Base-by-base conservation (phyloP, 2,888 invertebrate genomes). In the Hymenopus coronatus region DNA sequence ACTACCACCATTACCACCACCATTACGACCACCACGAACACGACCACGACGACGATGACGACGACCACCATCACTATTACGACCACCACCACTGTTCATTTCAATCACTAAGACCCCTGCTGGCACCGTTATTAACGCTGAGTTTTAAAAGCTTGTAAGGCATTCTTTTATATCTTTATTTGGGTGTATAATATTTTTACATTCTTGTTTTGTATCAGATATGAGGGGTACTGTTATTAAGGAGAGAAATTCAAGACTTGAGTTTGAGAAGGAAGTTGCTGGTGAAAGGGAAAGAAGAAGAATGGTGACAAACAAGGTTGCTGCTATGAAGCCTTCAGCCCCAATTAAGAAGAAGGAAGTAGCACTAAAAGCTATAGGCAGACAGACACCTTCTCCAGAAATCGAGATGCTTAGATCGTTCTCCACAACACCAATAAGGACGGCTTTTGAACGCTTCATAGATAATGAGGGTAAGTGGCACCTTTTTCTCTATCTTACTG, bases 241-340 rank as follows among this genome's bases (percentile, higher is more conserved):
- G 82, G 91, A 91, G 89, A 83, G 90, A 46, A 28, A 82, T 40
- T 87, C 83, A 1, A 91, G 90, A 27, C 89, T 85, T 8, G 89
- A 89, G 25, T 40, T 89, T 4, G 89, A 90, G 30, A 28, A 28
- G 3, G 27, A 81, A 33, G 87, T 86, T 15, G 88, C 88, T 20
- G 83, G 85, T 30, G 83, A 88, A 40, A 89, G 83, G 82, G 86
- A 86, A 28, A 84, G 70, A 70, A 85, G 89, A 25, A 30, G 70
- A 27, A 0, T 85, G 33, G 9, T 88, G 2, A 40, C 84, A n/a
- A 70, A 84, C 28, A 84, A 85, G 30, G 70, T 88, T 15, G 85
- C 85, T 70, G 88, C 85, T 25, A 54, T 85, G 33, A 84, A 85
- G 33, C 88, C 88, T 30, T n/a, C 54, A 82, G 28, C 27, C 25